phyloP scores from a whole-genome alignment of 35 echinoderm and acorn worm genomes.

The Ophioderma brevispina region DNA sequence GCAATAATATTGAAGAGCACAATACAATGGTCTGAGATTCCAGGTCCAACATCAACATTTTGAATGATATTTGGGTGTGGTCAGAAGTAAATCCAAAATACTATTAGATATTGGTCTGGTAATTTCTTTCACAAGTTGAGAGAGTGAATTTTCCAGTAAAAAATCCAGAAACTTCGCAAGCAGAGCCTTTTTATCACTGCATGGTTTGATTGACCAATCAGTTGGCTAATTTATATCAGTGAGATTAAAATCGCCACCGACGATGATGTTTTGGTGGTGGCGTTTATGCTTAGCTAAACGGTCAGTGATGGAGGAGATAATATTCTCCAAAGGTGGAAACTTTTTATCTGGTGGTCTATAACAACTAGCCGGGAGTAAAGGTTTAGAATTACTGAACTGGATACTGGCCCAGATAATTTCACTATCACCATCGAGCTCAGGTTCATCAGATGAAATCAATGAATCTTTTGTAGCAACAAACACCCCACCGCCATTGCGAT shows the following conservation, averaged over 20 bases:
- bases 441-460: background rate
- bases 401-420: slow-evolving; percentile 25
- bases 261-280: slow-evolving; percentile 7
- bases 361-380: slow-evolving; percentile 17
- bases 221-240: too few species aligned
- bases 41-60: slow-evolving; percentile 16
- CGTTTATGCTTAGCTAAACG: background rate
- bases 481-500: background rate
- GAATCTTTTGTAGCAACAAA: slow-evolving; percentile 20
- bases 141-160: slow-evolving; percentile 33
- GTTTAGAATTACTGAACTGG: slow-evolving; percentile 28
- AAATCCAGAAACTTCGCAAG: slow-evolving; percentile 26
- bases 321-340: background rate
- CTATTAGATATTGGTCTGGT: slow-evolving; percentile 38
- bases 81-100: background rate
- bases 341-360: slow-evolving; percentile 11
- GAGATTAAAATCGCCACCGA: slow-evolving; percentile 1
- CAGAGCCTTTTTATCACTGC: too few species aligned
- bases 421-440: background rate
- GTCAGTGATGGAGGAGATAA: background rate
- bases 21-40: slow-evolving; percentile 44
- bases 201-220: too few species aligned
- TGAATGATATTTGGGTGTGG: slow-evolving; percentile 13
- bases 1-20: slow-evolving; percentile 23
- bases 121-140: slow-evolving; percentile 14